Base-by-base conservation (phyloP, 2,888 invertebrate species). In the Caenorhabditis imperialis region DNA sequence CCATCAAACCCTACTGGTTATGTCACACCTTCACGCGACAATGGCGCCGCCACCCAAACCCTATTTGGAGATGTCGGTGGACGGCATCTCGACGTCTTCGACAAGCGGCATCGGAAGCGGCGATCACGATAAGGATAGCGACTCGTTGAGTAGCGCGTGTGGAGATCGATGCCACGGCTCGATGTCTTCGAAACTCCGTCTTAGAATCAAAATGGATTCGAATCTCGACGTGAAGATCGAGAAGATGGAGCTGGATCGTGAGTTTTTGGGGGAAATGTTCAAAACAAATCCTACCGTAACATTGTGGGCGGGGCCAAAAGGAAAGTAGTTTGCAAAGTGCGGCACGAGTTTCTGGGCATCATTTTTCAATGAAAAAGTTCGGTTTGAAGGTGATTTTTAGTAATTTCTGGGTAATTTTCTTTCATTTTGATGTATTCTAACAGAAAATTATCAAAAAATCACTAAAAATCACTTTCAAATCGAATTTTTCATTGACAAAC, bases 1-100 rank as follows among this genome's bases (percentile, higher is more conserved):
- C 23, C 97, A 98, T 90, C 89, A 95, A 90, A 96, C 96, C 90
- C 94, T 95, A 84, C 94, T 96, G 94, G 81, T 81, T 16, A 67
- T 81, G 63, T 75, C 76, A 38, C 81, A 81, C 42, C 45, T 74
- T 12, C 67, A 76, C 35, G 78, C 81, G 14, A 65, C 72, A 10
- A 78, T 67, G 63, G 77, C 71, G 2, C 78, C 71, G 14, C 65
- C 70, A 30, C 78, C 77, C 10, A 65, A 77, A 40, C 78, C 81
- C 4, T 76, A 75, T 55, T 62, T 65, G 53, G 81, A 81, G 50
- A 81, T 75, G 70, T 75, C 78, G 20, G 81, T 81, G 12, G 81
- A 81, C 54, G 63, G 77, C 23, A 67, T 73, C 30, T 74, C 74
- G n/a, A 73, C 75, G 1, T 77, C 77, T 10, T 73, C 75, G 20